A percentile compares a stretch with the other conserved stretches of the same genome.
These are phyloP conservation scores for Ibidorhyncha struthersii DNA, from an alignment of 2,113 vertebrate genomes.

Conservation along the genomic window DNA sequence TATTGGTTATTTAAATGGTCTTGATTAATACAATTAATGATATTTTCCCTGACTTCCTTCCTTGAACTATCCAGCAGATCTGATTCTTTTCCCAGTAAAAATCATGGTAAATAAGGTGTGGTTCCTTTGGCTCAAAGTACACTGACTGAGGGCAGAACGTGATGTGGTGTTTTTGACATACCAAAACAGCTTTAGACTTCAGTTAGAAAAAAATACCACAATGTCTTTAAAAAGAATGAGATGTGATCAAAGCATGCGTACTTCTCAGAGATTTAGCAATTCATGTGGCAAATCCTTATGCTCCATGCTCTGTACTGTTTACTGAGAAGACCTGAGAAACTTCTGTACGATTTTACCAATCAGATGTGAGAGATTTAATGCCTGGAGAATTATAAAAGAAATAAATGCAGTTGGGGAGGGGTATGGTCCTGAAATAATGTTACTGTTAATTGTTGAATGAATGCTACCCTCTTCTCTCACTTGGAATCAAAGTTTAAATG, in stretches of 20 bases:
- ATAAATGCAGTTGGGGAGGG: neutral
- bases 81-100: slow-evolving; percentile 16
- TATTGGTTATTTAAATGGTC: neutral
- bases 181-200: neutral
- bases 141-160: neutral
- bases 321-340: neutral
- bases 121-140: neutral
- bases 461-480: neutral
- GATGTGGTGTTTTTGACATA: slow-evolving; percentile 13
- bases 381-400: neutral
- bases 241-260: slow-evolving; percentile 20
- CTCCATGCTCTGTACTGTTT: neutral
- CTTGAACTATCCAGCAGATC: slow-evolving; percentile 34
- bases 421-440: neutral
- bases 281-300: slow-evolving; percentile 15
- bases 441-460: neutral
- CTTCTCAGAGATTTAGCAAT: slow-evolving; percentile 6
- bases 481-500: neutral
- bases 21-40: neutral
- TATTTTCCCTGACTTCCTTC: neutral
- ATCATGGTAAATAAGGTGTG: neutral
- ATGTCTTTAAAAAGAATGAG: neutral
- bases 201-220: neutral
- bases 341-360: neutral
- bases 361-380: neutral